These are phyloP conservation scores for Himantopus leucocephalus DNA, from an alignment of 2,113 vertebrate genomes.

Conservation along the genomic window DNA sequence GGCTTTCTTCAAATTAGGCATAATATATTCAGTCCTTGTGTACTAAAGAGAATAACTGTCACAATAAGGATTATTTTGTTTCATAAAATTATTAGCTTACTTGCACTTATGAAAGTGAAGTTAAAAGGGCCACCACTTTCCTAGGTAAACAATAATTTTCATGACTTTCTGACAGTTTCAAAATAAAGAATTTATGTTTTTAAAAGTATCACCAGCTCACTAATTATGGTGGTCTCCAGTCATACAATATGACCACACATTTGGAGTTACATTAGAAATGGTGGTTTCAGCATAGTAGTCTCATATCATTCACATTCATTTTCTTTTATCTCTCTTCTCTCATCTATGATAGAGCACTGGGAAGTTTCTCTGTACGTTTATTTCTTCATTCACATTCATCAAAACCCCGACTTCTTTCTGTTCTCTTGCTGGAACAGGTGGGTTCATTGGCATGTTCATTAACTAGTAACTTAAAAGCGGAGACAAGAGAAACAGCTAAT, in stretches of 20 bases:
- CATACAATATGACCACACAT: neutral
- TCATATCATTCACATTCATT: neutral
- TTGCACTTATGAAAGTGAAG: neutral
- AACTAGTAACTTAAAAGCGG: slow-evolving; percentile 31
- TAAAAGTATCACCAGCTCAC: neutral
- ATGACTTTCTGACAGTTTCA: neutral
- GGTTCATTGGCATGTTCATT: neutral
- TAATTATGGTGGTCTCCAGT: neutral
- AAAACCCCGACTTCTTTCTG: neutral
- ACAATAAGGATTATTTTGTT: neutral
- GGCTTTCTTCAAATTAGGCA: neutral
- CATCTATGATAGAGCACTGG: neutral
- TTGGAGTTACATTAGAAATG: neutral
- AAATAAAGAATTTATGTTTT: neutral
- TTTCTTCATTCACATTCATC: neutral
- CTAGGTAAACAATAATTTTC: neutral
- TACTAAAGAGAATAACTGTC: neutral
- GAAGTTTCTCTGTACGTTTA: neutral
- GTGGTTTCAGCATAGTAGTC: neutral
- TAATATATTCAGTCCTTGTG: neutral
- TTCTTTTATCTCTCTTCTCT: neutral
- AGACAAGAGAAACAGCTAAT: slow-evolving; percentile 10
- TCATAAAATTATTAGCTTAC: neutral
- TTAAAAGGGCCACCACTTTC: neutral
- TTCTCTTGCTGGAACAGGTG: neutral